Evolutionary conservation across 2,797 vertebrate species (phyloP).

Genomic region (Anguilla anguilla): DNA sequence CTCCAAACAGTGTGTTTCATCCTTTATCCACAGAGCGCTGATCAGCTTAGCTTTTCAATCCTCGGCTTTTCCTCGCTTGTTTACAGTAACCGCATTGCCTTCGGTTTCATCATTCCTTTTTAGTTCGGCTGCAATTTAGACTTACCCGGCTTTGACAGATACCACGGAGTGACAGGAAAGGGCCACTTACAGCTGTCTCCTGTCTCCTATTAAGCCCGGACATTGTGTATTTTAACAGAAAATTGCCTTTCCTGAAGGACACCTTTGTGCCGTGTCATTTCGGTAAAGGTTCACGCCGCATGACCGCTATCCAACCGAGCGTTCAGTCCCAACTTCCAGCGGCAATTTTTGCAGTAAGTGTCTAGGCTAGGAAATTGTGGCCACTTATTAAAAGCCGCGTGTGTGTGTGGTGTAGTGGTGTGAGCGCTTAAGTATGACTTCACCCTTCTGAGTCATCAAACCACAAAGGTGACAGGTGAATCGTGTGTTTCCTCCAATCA

Average conservation of each 20-base stretch:
- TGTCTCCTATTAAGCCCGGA: not conserved
- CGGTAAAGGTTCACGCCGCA: not conserved
- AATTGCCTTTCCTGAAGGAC: slow-evolving; percentile 16
- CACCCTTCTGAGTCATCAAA: not conserved
- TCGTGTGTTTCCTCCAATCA: not conserved
- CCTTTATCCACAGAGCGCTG: slow-evolving; percentile 1
- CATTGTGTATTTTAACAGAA: slow-evolving; percentile 11
- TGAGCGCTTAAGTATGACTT: not conserved
- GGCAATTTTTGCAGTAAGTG: not conserved
- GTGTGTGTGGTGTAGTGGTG: not conserved
- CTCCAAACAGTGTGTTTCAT: slow-evolving; percentile 1
- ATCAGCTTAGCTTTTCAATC: slow-evolving; percentile 7
- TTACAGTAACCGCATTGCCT: slow-evolving; percentile 14
- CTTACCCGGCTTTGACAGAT: not conserved
- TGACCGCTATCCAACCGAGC: slow-evolving; percentile 4
- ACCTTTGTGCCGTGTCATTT: not conserved
- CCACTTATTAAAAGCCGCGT: not conserved
- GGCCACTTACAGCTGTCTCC: slow-evolving; percentile 8
- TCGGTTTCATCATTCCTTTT: slow-evolving; percentile 16
- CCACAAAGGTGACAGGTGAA: not conserved
- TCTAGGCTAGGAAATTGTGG: not conserved
- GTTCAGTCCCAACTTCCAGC: not conserved
- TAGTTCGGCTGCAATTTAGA: slow-evolving; percentile 17
- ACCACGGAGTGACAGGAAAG: not conserved
- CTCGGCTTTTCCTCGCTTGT: not conserved